Evolutionary conservation across 1,140 invertebrate species (phyloP).

Genomic region (Drusus annulatus): DNA sequence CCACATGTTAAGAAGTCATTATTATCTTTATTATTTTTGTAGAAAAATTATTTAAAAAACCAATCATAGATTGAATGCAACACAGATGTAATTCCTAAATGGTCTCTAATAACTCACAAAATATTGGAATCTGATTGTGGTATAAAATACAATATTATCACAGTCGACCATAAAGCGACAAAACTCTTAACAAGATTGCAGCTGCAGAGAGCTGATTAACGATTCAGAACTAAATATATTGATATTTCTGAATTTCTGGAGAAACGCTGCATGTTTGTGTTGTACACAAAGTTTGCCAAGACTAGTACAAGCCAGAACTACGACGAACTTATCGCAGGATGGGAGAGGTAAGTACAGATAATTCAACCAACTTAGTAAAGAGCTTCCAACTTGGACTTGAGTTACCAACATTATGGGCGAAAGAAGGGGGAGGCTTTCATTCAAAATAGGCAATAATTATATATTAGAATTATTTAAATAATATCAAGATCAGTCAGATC

Average conservation of each 20-base stretch:
- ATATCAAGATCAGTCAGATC: too few species aligned
- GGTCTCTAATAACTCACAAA: too few species aligned
- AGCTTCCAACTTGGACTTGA: constrained; percentile 21
- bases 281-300: constrained; percentile 15
- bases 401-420: constrained; percentile 9
- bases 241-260: constrained; percentile 1
- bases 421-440: neutral
- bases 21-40: too few species aligned
- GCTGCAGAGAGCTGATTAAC: neutral
- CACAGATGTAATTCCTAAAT: too few species aligned
- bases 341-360: constrained; percentile 11
- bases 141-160: too few species aligned
- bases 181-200: too few species aligned
- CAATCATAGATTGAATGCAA: too few species aligned
- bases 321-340: neutral
- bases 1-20: too few species aligned
- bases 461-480: too few species aligned
- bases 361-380: constrained; percentile 31
- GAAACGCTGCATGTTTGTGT: constrained; percentile 17
- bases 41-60: too few species aligned
- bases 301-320: constrained; percentile 22
- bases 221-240: constrained; percentile 16
- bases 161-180: too few species aligned
- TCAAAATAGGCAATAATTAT: neutral
- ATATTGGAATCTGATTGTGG: too few species aligned